Conservation (phyloP, 2,113 vertebrate genomes). For the Anser cygnoides region DNA sequence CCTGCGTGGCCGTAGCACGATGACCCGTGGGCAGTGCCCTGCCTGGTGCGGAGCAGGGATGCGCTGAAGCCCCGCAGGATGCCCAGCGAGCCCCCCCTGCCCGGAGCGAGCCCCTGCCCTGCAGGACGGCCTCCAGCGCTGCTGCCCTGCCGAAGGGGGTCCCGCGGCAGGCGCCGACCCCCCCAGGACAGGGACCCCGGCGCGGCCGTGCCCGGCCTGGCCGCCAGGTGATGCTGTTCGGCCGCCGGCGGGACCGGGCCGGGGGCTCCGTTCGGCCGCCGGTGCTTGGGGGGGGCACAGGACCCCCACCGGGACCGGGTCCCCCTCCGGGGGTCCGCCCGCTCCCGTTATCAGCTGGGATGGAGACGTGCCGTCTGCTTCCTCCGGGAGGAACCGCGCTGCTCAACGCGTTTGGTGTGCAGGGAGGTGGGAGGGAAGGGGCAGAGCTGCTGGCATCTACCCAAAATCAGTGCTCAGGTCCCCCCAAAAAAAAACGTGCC, state of each 20-base stretch:
- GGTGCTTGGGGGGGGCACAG: no score
- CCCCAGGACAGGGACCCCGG: not conserved
- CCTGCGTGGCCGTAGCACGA: not conserved
- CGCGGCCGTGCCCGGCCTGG: not conserved
- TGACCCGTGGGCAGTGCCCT: not conserved
- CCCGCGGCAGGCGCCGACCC: no score
- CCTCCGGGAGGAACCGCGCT: not conserved
- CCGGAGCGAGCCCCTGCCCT: not conserved
- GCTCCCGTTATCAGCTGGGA: not conserved
- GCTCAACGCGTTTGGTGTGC: accelerated
- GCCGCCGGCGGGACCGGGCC: not conserved
- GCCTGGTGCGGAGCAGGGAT: no score
- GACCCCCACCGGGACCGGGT: no score
- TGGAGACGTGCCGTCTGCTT: not conserved
- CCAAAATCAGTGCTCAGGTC: accelerated
- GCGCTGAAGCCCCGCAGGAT: no score
- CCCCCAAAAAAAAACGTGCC: not conserved
- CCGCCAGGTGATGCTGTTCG: not conserved
- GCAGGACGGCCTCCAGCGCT: not conserved
- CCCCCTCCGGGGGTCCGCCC: not conserved
- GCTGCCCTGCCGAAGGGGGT: no score
- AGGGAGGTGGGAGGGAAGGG: not conserved
- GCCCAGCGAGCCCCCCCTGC: not conserved
- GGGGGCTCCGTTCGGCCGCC: no score
- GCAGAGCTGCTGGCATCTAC: not conserved